A percentile compares a stretch with the other conserved stretches of the same genome.
Evolutionary conservation across 1,140 invertebrate species (phyloP).

Genomic region (Hyles vespertilio): DNA sequence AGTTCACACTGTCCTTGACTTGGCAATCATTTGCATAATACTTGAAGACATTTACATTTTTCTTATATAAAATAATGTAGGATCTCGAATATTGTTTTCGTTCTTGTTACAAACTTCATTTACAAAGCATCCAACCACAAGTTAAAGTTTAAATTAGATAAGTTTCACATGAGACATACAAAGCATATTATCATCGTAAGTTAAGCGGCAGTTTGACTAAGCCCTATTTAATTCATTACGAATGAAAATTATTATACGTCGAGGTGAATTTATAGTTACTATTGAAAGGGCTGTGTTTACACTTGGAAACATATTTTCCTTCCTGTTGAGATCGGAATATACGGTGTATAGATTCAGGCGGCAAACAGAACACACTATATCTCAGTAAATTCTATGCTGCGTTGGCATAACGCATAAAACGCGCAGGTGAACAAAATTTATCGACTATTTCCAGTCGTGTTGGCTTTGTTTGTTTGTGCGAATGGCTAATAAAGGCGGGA

Average conservation of each 20-base stretch:
- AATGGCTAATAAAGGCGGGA: slow-evolving; percentile 20
- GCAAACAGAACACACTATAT: slow-evolving; percentile 1
- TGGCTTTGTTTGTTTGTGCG: slow-evolving; percentile 18
- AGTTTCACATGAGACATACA: slow-evolving; percentile 1
- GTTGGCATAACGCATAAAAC: slow-evolving; percentile 13
- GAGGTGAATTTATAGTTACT: too few relatives aligned
- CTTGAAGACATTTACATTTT: too few relatives aligned
- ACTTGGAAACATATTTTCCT: too few relatives aligned
- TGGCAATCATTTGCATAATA: too few relatives aligned
- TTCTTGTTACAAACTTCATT: too few relatives aligned
- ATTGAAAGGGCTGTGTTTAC: too few relatives aligned
- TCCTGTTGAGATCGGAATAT: too few relatives aligned
- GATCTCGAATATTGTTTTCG: too few relatives aligned
- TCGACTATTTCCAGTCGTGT: slow-evolving; percentile 19
- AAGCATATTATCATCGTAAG: not conserved
- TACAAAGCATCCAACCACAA: not conserved
- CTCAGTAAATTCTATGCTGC: slow-evolving; percentile 2
- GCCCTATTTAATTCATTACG: too few relatives aligned
- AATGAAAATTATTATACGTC: too few relatives aligned
- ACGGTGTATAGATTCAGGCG: not conserved
- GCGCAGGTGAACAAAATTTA: slow-evolving; percentile 21
- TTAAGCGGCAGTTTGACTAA: not conserved
- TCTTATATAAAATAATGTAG: too few relatives aligned
- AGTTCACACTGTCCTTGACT: slow-evolving; percentile 9
- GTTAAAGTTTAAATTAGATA: slow-evolving; percentile 4